Conservation (phyloP, 2,797 vertebrate species). For the Sebastiscus tertius region DNA sequence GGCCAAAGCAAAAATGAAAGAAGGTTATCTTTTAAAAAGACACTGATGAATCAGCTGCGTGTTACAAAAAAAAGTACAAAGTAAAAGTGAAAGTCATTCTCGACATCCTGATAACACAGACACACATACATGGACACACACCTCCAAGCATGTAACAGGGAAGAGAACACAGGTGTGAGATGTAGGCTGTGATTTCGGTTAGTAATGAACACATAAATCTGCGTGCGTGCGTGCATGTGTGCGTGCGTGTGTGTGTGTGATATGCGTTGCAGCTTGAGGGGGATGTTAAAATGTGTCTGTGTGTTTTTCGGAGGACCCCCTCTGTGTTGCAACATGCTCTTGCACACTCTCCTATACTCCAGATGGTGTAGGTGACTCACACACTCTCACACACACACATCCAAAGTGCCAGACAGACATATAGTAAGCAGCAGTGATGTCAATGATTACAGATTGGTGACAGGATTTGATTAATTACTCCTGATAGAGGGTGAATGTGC, state of each 20-base stretch:
- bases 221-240: not conserved
- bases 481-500: slow-evolving; percentile 57
- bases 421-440: slow-evolving; percentile 70
- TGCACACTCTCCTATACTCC: slow-evolving; percentile 73
- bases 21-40: not conserved
- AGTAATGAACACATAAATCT: slow-evolving; percentile 66
- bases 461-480: slow-evolving; percentile 84
- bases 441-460: slow-evolving; percentile 80
- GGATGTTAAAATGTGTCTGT: slow-evolving; percentile 58
- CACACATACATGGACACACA: slow-evolving; percentile 13
- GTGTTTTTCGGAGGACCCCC: slow-evolving; percentile 69
- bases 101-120: not conserved
- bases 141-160: slow-evolving; percentile 54
- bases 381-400: slow-evolving; percentile 39
- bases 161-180: slow-evolving; percentile 62
- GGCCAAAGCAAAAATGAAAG: not conserved
- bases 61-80: not conserved
- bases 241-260: slow-evolving; percentile 5
- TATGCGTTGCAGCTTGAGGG: slow-evolving; percentile 35
- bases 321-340: slow-evolving; percentile 76
- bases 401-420: slow-evolving; percentile 68
- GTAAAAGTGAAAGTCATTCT: not conserved
- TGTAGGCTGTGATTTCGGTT: slow-evolving; percentile 65
- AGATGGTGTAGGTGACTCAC: slow-evolving; percentile 84
- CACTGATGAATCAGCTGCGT: not conserved